Evolutionary conservation across 2,797 vertebrate genomes (phyloP), one percentile per base, ranked within the genome.

Genomic region (Ptychobarbus kaznakovi): DNA sequence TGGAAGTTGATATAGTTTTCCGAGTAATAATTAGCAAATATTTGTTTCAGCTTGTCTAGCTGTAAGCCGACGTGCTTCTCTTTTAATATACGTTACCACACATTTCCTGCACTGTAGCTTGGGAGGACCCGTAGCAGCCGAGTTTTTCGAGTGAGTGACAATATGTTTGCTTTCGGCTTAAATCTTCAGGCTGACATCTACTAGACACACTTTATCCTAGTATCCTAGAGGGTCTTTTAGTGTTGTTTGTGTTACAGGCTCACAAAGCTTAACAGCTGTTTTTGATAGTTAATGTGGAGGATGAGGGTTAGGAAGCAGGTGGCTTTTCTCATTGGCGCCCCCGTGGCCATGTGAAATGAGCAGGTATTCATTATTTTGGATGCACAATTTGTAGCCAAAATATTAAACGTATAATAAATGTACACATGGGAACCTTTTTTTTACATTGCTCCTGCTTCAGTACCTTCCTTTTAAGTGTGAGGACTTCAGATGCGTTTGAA

Each of bases 221-320:
- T 28, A 13, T 13, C 9, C 5, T 15, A 7, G 42, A 22, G 13
- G 10, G 80, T 44, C 20, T 56, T 75, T 87, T 65, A 65, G 16
- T 35, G 61, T 0, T 38, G 22, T 73, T 53, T 51, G 16, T 87
- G 87, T 83, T 65, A 28, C 85, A 74, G 81, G 72, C 32, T 49
- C 42, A 81, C 76, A 75, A 80, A 79, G 76, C 65, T 63, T 28
- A 89, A 87, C 92, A 93, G 92, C 93, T 94, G 93, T 86, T 91
- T 92, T 89, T 92, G 91, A 92, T 90, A 90, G 91, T 75, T 88
- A 79, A 84, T 91, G 49, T 83, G 46, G 58, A 42, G 66, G 72
- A 80, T 83, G 42, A 44, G 46, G 82, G 40, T 9, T 86, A 83
- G 72, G 84, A 79, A 74, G 92, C 91, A 93, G 91, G 92, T 93